These are phyloP conservation scores for Sacculina carcini DNA, from an alignment of 2,888 invertebrate species.

Conservation along the genomic window DNA sequence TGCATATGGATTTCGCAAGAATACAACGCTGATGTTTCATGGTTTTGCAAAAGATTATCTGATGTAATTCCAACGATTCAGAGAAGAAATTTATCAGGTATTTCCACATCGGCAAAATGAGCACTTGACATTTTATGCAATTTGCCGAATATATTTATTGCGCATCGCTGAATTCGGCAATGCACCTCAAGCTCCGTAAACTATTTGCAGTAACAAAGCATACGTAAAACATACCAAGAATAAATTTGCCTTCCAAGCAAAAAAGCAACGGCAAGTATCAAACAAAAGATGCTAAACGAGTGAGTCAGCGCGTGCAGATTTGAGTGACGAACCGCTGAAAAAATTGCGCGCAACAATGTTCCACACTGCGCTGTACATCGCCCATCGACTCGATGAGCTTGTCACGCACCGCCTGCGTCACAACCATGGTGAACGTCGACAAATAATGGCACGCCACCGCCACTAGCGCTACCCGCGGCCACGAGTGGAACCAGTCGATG, in stretches of 20 bases:
- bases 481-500: conserved; percentile 93
- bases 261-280: not conserved
- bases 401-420: conserved; percentile 50
- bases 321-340: conserved; percentile 34
- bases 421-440: conserved; percentile 54
- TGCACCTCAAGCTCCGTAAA: too few species aligned
- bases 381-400: conserved; percentile 71
- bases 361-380: conserved; percentile 75
- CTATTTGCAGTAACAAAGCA: too few species aligned
- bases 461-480: conserved; percentile 84
- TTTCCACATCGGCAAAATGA: not conserved
- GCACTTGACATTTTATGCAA: not conserved
- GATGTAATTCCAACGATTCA: not conserved
- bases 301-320: not conserved
- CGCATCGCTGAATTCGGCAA: too few species aligned
- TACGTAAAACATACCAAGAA: too few species aligned
- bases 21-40: too few species aligned
- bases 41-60: not conserved
- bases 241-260: too few species aligned
- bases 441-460: conserved; percentile 79
- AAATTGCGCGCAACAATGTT: conserved; percentile 55
- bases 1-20: too few species aligned
- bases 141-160: not conserved
- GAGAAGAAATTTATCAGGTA: not conserved
- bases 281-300: not conserved